Conservation (phyloP, 1,140 invertebrate species). For the Lordiphosa mommai region DNA sequence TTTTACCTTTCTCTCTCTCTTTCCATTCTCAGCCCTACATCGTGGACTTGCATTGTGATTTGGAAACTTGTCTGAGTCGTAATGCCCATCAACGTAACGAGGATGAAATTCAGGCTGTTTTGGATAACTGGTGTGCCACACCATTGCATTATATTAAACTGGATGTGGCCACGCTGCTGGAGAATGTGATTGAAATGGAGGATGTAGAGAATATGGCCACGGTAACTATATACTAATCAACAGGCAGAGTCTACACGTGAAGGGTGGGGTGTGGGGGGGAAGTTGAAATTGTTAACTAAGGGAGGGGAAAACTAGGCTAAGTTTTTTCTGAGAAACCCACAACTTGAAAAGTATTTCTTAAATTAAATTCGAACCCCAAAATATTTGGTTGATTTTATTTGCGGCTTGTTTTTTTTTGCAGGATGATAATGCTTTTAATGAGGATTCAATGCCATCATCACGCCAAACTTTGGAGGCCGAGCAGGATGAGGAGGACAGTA, state of each 20-base stretch:
- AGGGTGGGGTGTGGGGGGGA: not conserved
- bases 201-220: slow-evolving; percentile 80
- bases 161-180: slow-evolving; percentile 90
- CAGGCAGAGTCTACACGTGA: not conserved
- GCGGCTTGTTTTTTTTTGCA: slow-evolving; percentile 55
- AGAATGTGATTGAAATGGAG: slow-evolving; percentile 87
- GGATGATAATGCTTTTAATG: slow-evolving; percentile 50
- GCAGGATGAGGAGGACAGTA: slow-evolving; percentile 44
- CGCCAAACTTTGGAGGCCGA: not conserved
- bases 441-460: not conserved
- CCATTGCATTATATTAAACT: slow-evolving; percentile 85
- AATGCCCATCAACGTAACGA: slow-evolving; percentile 92
- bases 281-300: not conserved
- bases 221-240: slow-evolving; percentile 66
- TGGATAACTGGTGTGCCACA: slow-evolving; percentile 88
- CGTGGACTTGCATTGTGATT: slow-evolving; percentile 89
- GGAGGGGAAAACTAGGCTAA: slow-evolving; percentile 2
- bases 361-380: slow-evolving; percentile 6
- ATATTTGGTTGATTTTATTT: slow-evolving; percentile 51
- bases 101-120: slow-evolving; percentile 89
- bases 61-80: slow-evolving; percentile 87
- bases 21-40: slow-evolving; percentile 54
- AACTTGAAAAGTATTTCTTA: not conserved
- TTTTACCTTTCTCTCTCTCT: not conserved
- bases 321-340: not conserved